phyloP scores from a whole-genome alignment of 2,888 invertebrate genomes.

The Orgyia antiqua region DNA sequence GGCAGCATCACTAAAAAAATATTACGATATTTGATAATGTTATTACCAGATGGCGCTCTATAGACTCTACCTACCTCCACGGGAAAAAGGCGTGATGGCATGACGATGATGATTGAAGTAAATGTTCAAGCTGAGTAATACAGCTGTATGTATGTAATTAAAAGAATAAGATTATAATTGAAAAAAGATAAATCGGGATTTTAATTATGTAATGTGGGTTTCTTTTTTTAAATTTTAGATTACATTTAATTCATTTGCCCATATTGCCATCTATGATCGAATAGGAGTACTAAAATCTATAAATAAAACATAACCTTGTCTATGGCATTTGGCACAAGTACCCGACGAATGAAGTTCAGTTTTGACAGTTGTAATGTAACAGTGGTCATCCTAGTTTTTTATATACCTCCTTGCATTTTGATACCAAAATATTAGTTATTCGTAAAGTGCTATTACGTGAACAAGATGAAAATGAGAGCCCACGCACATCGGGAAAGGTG shows the following conservation, averaged over 20 bases:
- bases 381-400: conserved; percentile 74
- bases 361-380: conserved; percentile 75
- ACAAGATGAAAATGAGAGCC: conserved; percentile 76
- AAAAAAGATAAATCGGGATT: too few species aligned
- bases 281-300: conserved; percentile 50
- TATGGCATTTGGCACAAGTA: conserved; percentile 69
- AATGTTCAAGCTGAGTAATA: too few species aligned
- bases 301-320: conserved; percentile 65
- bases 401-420: conserved; percentile 75
- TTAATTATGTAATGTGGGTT: too few species aligned
- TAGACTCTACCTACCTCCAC: too few species aligned
- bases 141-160: too few species aligned
- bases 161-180: too few species aligned
- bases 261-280: conserved; percentile 46
- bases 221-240: too few species aligned
- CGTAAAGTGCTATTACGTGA: conserved; percentile 76
- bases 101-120: too few species aligned
- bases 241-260: neutral
- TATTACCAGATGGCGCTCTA: too few species aligned
- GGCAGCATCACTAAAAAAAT: too few species aligned
- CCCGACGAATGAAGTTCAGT: conserved; percentile 68
- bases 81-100: too few species aligned
- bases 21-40: too few species aligned
- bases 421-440: conserved; percentile 77
- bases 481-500: conserved; percentile 73